phyloP scores from a whole-genome alignment of 2,113 vertebrate species.

The Lipotes vexillifer region DNA sequence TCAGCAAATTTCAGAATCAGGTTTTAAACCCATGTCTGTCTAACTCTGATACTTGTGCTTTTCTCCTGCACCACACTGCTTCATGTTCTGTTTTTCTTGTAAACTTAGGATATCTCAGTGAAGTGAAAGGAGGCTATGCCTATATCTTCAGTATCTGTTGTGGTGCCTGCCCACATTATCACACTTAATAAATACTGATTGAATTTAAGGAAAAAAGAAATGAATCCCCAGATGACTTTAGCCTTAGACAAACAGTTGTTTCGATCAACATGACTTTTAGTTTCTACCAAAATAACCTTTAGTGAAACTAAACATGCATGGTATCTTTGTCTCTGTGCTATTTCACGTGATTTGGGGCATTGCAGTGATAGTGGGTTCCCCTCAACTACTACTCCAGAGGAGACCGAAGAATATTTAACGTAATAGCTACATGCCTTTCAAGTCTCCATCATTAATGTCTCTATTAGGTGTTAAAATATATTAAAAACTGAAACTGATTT shows the following conservation, averaged over 20 bases:
- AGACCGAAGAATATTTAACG: neutral
- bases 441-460: neutral
- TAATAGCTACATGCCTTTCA: neutral
- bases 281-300: neutral
- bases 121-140: neutral
- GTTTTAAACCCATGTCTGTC: constrained; percentile 42
- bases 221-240: neutral
- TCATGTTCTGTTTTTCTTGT: neutral
- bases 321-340: neutral
- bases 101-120: neutral
- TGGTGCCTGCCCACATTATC: neutral
- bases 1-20: constrained; percentile 34
- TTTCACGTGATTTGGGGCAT: neutral
- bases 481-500: neutral
- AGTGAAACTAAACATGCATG: neutral
- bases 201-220: neutral
- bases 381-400: neutral
- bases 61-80: neutral
- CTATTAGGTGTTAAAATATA: neutral
- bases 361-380: neutral
- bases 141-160: neutral
- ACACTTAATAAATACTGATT: neutral
- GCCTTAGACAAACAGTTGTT: neutral
- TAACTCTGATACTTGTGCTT: neutral
- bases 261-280: neutral